A percentile compares a stretch with the other conserved stretches of the same genome.
These are phyloP conservation scores for Somateria mollissima DNA, from an alignment of 2,797 vertebrate genomes.

Conservation along the genomic window DNA sequence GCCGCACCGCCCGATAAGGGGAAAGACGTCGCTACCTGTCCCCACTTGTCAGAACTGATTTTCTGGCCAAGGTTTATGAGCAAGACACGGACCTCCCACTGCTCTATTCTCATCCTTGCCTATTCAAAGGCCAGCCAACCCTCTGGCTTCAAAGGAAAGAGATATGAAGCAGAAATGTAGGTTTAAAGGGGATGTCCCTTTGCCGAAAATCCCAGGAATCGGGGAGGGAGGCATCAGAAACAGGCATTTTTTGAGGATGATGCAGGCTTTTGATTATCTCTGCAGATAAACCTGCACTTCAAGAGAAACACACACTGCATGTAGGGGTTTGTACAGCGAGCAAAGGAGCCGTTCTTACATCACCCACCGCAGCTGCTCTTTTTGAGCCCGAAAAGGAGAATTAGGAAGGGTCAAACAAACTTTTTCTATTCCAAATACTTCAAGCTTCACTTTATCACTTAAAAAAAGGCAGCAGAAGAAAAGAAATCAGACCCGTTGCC, in stretches of 20 bases:
- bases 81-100: slow-evolving; percentile 55
- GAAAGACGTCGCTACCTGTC: slow-evolving; percentile 45
- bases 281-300: slow-evolving; percentile 27
- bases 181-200: slow-evolving; percentile 63
- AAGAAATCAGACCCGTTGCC: fast-evolving
- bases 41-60: slow-evolving; percentile 41
- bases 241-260: slow-evolving; percentile 35
- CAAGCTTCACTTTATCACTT: fast-evolving
- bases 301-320: not conserved
- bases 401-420: not conserved
- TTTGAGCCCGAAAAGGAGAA: not conserved
- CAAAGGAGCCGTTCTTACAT: slow-evolving; percentile 8
- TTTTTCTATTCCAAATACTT: not conserved
- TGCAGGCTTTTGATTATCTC: slow-evolving; percentile 60
- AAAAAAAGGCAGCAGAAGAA: not conserved
- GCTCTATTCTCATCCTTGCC: slow-evolving; percentile 55
- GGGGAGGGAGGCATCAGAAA: slow-evolving; percentile 7
- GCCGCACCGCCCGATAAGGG: not conserved
- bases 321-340: not conserved
- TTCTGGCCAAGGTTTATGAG: slow-evolving; percentile 59
- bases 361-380: not conserved
- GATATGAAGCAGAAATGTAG: slow-evolving; percentile 45
- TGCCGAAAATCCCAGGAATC: slow-evolving; percentile 53
- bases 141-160: slow-evolving; percentile 58
- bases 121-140: slow-evolving; percentile 58